Conservation (phyloP, 2,113 vertebrate genomes). For the Eretmochelys imbricata region DNA sequence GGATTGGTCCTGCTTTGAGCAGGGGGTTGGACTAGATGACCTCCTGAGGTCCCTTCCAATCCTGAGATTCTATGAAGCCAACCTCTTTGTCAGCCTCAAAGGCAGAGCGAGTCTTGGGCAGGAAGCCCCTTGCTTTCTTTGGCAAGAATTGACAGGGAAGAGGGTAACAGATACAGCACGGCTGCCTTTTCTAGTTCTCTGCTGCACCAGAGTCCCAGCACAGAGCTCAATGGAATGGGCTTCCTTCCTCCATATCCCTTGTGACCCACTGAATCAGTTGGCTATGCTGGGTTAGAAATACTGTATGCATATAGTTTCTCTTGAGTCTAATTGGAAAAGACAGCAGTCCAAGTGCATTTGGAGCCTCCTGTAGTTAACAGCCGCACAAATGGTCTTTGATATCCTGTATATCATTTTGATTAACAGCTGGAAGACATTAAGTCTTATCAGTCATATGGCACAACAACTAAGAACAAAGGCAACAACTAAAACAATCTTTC, state of each 20-base stretch:
- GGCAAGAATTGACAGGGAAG: neutral
- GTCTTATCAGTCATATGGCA: neutral
- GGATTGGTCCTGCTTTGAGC: no score
- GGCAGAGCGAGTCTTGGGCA: neutral
- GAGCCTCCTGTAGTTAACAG: neutral
- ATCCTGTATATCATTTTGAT: neutral
- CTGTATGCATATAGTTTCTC: neutral
- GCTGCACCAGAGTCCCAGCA: neutral
- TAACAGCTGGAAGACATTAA: slow-evolving; percentile 9
- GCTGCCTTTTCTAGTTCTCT: neutral
- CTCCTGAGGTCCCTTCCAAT: no score
- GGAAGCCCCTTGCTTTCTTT: neutral
- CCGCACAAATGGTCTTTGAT: slow-evolving; percentile 7
- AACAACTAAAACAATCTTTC: neutral
- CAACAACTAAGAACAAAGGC: slow-evolving; percentile 11
- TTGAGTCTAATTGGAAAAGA: neutral
- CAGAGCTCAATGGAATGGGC: neutral
- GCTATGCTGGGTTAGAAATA: neutral
- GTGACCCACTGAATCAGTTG: fast-evolving
- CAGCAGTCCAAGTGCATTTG: neutral
- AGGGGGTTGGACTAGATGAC: no score
- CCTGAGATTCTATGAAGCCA: neutral
- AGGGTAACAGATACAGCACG: neutral
- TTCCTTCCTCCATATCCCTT: neutral
- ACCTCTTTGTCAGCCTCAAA: neutral